A percentile compares a stretch with the other conserved stretches of the same genome.
These are phyloP conservation scores for Teleopsis dalmanni DNA, from an alignment of 1,140 invertebrate species.

Conservation along the genomic window DNA sequence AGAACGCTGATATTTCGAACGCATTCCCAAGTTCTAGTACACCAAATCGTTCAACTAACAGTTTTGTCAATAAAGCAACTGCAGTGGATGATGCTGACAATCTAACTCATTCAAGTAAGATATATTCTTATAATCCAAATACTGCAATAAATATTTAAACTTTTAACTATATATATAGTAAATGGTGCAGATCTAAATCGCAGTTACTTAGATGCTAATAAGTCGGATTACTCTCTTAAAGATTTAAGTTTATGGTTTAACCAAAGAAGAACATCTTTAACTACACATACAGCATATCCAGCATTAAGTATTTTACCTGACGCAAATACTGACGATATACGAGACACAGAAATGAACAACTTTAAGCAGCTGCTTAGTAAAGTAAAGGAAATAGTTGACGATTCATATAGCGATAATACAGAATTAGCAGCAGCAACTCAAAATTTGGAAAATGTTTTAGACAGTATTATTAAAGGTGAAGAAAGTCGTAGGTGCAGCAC, in stretches of 20 bases:
- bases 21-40: constrained; percentile 16
- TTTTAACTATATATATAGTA: constrained; percentile 19
- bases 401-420: constrained; percentile 41
- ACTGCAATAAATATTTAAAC: constrained; percentile 2
- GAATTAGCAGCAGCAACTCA: constrained; percentile 39
- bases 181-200: constrained; percentile 40
- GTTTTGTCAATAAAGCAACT: neutral
- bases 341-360: constrained; percentile 37
- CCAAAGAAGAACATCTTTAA: constrained; percentile 15
- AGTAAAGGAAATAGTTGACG: constrained; percentile 42
- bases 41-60: constrained; percentile 8
- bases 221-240: constrained; percentile 38
- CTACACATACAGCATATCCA: neutral
- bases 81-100: constrained; percentile 16
- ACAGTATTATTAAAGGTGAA: constrained; percentile 35
- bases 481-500: constrained; percentile 20
- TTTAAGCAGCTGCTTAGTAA: constrained; percentile 35
- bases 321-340: constrained; percentile 6
- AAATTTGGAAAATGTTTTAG: constrained; percentile 38
- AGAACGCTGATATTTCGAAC: neutral
- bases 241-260: constrained; percentile 39
- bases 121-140: neutral
- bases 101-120: constrained; percentile 37
- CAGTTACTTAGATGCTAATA: constrained; percentile 40
- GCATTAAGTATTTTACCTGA: neutral